Conservation (phyloP, 2,888 invertebrate genomes). For the Dryomyza anilis region DNA sequence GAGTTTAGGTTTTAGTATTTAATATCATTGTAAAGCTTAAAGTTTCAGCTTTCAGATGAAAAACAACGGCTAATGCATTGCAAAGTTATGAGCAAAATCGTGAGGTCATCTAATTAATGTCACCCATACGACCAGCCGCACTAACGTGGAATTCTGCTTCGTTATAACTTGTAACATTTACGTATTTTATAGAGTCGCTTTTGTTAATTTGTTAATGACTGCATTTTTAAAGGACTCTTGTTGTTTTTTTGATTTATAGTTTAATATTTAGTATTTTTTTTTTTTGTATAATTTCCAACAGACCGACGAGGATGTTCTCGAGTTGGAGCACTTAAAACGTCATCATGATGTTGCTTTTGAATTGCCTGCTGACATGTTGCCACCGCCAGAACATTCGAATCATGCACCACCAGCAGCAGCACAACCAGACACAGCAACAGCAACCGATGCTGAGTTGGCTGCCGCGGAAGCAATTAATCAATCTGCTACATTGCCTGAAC, state of each 20-base stretch:
- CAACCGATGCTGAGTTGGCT: too few relatives aligned
- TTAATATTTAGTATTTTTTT: neutral
- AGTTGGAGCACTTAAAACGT: conserved; percentile 64
- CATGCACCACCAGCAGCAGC: conserved; percentile 34
- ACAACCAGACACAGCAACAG: conserved; percentile 40
- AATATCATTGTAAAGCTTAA: too few relatives aligned
- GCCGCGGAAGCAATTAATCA: conserved; percentile 35
- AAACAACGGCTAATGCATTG: too few relatives aligned
- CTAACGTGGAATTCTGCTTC: too few relatives aligned
- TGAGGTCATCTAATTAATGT: too few relatives aligned
- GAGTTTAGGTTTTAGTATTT: too few relatives aligned
- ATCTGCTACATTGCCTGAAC: conserved; percentile 47
- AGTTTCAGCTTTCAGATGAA: too few relatives aligned
- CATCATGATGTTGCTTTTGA: conserved; percentile 31
- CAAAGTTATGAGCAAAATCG: too few relatives aligned
- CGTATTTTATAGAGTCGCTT: too few relatives aligned
- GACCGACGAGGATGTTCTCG: conserved; percentile 64
- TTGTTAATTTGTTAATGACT: too few relatives aligned
- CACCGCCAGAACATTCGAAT: conserved; percentile 40
- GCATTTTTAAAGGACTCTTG: neutral
- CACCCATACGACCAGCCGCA: too few relatives aligned
- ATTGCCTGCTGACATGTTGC: conserved; percentile 34
- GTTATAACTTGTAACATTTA: too few relatives aligned
- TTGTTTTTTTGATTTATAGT: neutral
- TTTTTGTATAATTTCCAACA: conserved; percentile 34